A percentile compares a stretch with the other conserved stretches of the same genome.
phyloP scores from a whole-genome alignment of 2,888 invertebrate species.

The Gari tellinella region DNA sequence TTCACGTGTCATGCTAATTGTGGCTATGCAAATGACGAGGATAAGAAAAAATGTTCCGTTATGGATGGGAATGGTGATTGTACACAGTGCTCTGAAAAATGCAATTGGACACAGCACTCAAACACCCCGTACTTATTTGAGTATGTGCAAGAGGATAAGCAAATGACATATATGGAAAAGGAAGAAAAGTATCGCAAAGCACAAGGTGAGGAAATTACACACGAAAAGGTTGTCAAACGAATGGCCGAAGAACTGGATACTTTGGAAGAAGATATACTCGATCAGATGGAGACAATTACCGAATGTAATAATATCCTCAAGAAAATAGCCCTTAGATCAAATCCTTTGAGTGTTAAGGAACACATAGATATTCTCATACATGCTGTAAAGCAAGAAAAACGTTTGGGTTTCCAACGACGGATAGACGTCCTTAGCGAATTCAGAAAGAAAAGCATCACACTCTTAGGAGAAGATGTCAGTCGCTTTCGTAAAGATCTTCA shows the following conservation, averaged over 20 bases:
- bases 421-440: constrained; percentile 19
- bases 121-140: constrained; percentile 37
- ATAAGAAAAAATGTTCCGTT: constrained; percentile 37
- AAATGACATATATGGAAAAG: constrained; percentile 58
- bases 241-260: constrained; percentile 34
- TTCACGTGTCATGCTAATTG: constrained; percentile 49
- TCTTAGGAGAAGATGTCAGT: too few species aligned
- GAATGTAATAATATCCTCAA: constrained; percentile 46
- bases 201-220: constrained; percentile 17
- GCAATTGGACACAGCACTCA: constrained; percentile 43
- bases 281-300: constrained; percentile 34
- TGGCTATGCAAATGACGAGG: constrained; percentile 32
- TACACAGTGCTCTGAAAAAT: constrained; percentile 29
- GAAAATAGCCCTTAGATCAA: constrained; percentile 66
- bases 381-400: constrained; percentile 49
- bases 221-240: constrained; percentile 21
- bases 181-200: constrained; percentile 56
- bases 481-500: too few species aligned
- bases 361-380: constrained; percentile 72
- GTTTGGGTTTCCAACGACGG: constrained; percentile 24
- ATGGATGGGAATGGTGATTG: constrained; percentile 44
- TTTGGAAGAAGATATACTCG: constrained; percentile 25
- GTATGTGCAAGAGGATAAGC: constrained; percentile 3
- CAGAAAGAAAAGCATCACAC: constrained; percentile 6
- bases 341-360: constrained; percentile 59